A percentile compares a stretch with the other conserved stretches of the same genome.
phyloP scores from a whole-genome alignment of 2,113 vertebrate genomes.

The Regulus satrapa region DNA sequence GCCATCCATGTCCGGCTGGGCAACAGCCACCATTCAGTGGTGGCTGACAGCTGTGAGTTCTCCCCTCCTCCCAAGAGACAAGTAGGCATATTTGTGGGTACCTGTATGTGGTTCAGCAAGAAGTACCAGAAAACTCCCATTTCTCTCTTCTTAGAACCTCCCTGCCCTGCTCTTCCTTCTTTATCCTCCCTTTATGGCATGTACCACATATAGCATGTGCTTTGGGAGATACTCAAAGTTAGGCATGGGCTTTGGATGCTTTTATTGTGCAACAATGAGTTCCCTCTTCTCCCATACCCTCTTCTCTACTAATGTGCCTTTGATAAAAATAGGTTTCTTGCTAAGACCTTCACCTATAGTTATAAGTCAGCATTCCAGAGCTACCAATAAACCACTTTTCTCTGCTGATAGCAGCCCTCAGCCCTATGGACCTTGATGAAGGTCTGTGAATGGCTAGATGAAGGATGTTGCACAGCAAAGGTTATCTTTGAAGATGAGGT shows the following conservation, averaged over 20 bases:
- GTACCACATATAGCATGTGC: neutral
- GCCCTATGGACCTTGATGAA: neutral
- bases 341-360: neutral
- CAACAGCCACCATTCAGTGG: neutral
- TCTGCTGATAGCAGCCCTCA: neutral
- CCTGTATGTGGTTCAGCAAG: neutral
- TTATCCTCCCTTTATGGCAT: neutral
- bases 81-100: neutral
- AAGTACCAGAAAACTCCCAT: neutral
- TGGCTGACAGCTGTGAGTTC: neutral
- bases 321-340: neutral
- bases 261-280: neutral
- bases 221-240: neutral
- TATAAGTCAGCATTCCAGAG: neutral
- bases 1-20: neutral
- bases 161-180: neutral
- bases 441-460: neutral
- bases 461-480: neutral
- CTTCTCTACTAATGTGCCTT: neutral
- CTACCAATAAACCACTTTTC: neutral
- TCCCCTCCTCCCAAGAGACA: neutral
- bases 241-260: neutral
- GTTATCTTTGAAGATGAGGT: neutral
- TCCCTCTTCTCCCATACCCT: neutral
- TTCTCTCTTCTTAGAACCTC: neutral